phyloP scores from a whole-genome alignment of 2,113 vertebrate species.

The Bufo bufo region DNA sequence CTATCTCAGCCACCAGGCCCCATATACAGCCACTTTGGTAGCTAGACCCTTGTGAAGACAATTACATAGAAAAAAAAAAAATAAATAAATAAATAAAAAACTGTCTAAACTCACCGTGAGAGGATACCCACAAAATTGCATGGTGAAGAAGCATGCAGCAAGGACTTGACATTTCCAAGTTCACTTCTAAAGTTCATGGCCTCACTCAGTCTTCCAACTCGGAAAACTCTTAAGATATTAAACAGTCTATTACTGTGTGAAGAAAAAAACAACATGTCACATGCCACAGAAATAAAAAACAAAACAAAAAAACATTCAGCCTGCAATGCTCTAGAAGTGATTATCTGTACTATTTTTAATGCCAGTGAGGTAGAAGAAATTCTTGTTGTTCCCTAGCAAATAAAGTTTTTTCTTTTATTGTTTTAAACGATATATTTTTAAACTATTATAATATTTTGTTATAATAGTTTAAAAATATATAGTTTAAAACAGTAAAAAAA shows the following conservation, averaged over 20 bases:
- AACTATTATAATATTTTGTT: too few relatives aligned
- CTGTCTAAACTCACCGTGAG: conserved; percentile 75
- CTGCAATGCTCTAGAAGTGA: too few relatives aligned
- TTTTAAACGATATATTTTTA: too few relatives aligned
- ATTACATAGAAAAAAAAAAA: neutral
- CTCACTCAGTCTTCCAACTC: conserved; percentile 76
- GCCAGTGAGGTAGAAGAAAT: too few relatives aligned
- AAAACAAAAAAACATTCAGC: too few relatives aligned
- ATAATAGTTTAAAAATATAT: too few relatives aligned
- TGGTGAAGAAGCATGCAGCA: conserved; percentile 79
- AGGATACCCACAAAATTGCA: conserved; percentile 84
- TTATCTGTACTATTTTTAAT: too few relatives aligned
- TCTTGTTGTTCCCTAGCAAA: too few relatives aligned
- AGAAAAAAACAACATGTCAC: conserved; percentile 40
- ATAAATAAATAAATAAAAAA: neutral
- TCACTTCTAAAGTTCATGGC: conserved; percentile 72
- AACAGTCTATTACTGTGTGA: conserved; percentile 63
- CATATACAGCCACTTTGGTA: neutral
- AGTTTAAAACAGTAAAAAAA: too few relatives aligned
- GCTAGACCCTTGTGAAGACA: neutral
- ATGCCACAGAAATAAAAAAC: neutral
- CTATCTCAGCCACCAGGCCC: neutral
- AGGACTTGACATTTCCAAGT: conserved; percentile 74
- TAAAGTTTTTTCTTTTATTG: too few relatives aligned
- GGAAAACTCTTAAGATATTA: conserved; percentile 75